Evolutionary conservation across 2,888 invertebrate genomes (phyloP), one percentile per base, ranked within the genome.

Genomic region (Drosophila buzzatii): DNA sequence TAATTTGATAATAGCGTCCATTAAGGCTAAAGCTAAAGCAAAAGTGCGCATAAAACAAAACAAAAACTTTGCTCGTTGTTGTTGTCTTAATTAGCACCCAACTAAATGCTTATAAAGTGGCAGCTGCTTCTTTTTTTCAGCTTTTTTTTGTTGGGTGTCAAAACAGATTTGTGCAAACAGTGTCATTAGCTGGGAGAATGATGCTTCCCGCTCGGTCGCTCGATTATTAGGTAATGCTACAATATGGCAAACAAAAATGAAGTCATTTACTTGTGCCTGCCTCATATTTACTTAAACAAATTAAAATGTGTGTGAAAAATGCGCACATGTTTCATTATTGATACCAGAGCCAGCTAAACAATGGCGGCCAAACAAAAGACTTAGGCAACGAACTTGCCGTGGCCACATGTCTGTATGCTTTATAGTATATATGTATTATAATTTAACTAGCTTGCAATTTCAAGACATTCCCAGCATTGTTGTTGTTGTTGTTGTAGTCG

Each of bases 401-500:
- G 9, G 55, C 70, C 65, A 70, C 67, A 76, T 53, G 51, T 27
- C 10, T 27, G 35, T 10, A 39, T 60, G n/a, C 31, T 79, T n/a
- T 53, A 23, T 52, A 60, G 18, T 53, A 23, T 74, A 64, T 55
- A 23, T 80, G 55, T 80, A 79, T 73, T 74, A 88, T 87, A 71
- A 85, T 73, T 87, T 82, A 81, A 75, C 74, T 87, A 67, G 71
- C 73, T 33, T 77, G 79, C 69, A 77, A 89, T 85, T 82, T 82
- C 81, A 77, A 76, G 82, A 76, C 77, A 85, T 87, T 87, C 86
- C 77, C 89, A 87, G 75, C 86, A 89, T 87, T 87, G 88, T 79
- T 65, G 71, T 45, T 66, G 23, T 8, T 73, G 39, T 12, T 59
- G 51, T 42, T 57, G 47, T 20, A 41, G 69, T 51, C 60, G 61